Conservation (phyloP, 2,888 invertebrate genomes). For the Phyto melanocephala region DNA sequence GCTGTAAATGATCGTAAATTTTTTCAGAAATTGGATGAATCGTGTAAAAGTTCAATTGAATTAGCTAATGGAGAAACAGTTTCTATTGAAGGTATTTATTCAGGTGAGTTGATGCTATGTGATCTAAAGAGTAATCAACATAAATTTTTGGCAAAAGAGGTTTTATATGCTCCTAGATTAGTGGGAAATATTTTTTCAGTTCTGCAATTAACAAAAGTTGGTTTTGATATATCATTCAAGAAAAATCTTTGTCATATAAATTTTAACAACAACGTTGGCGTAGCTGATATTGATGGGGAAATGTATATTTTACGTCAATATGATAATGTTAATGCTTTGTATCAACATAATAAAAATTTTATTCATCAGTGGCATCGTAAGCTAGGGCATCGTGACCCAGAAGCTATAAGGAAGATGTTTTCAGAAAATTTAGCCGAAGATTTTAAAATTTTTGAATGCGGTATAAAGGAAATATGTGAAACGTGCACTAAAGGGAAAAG, state of each 20-base stretch:
- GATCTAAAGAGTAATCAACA: too few species aligned
- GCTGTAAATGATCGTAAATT: conserved; percentile 52
- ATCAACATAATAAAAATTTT: conserved; percentile 26
- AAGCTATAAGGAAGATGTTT: conserved; percentile 20
- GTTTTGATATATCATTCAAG: conserved; percentile 43
- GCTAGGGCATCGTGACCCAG: conserved; percentile 23
- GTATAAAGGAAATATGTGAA: conserved; percentile 16
- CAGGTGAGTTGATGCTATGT: conserved; percentile 15
- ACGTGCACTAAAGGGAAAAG: conserved; percentile 37
- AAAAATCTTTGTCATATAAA: conserved; percentile 40
- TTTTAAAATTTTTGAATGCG: conserved; percentile 11
- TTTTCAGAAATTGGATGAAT: conserved; percentile 48
- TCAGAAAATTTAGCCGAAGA: conserved; percentile 2
- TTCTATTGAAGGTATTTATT: conserved; percentile 49
- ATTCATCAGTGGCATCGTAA: conserved; percentile 35
- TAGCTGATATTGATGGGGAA: conserved; percentile 37
- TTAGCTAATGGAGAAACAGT: conserved; percentile 57
- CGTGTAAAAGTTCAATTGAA: conserved; percentile 51
- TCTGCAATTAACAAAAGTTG: conserved; percentile 34
- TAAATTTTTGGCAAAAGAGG: too few species aligned
- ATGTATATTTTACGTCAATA: conserved; percentile 30
- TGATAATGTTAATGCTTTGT: conserved; percentile 6
- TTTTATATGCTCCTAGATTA: too few species aligned
- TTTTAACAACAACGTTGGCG: conserved; percentile 29
- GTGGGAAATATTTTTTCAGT: too few species aligned